Percentiles rank a stretch among this genome's conserved stretches.
These are phyloP conservation scores for Aethes cnicana DNA, from an alignment of 2,888 invertebrate species.

Conservation along the genomic window DNA sequence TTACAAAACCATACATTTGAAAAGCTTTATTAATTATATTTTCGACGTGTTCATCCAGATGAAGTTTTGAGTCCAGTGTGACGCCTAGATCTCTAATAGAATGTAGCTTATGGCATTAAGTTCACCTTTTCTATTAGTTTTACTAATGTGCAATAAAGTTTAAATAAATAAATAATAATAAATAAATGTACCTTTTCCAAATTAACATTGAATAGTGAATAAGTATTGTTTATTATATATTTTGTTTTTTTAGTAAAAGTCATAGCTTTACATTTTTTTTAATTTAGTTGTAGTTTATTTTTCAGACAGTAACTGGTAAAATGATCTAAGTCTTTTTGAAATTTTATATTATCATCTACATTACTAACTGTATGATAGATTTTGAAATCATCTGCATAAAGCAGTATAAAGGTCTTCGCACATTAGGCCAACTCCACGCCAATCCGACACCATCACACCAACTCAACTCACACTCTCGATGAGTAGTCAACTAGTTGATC, in stretches of 20 bases:
- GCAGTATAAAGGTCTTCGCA: too few species aligned
- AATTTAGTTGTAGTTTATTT: not conserved
- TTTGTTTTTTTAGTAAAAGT: not conserved
- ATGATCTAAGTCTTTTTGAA: not conserved
- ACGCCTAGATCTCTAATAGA: not conserved
- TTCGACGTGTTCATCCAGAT: not conserved
- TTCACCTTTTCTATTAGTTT: too few species aligned
- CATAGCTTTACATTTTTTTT: not conserved
- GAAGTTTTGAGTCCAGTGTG: not conserved
- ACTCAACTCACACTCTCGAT: too few species aligned
- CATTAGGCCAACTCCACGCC: too few species aligned
- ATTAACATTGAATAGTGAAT: too few species aligned
- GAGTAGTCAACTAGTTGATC: slow-evolving; percentile 27
- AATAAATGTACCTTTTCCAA: too few species aligned
- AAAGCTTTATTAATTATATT: not conserved
- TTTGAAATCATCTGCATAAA: not conserved
- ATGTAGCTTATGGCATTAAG: too few species aligned
- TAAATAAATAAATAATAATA: too few species aligned
- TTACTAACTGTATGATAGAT: not conserved
- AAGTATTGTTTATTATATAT: too few species aligned
- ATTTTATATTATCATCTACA: not conserved
- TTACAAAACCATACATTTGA: not conserved
- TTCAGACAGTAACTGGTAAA: not conserved
- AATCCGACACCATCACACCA: too few species aligned
- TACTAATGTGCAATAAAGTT: too few species aligned